phyloP scores from a whole-genome alignment of 2,888 invertebrate species.

The Gymnocheta viridis region DNA sequence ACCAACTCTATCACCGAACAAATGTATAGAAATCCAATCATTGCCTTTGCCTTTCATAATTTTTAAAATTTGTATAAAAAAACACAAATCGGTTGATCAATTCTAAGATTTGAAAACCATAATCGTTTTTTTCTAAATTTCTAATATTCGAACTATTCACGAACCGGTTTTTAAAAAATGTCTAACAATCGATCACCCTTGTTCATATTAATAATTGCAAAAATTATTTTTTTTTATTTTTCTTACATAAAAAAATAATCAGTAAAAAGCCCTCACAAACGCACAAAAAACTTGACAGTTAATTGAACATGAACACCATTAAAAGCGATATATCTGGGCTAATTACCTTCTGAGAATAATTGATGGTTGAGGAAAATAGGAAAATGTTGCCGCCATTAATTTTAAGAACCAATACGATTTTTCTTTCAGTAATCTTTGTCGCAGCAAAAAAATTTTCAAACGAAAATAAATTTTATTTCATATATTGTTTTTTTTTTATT shows the following conservation, averaged over 20 bases:
- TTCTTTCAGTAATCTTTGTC: not conserved
- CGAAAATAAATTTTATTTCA: conserved; percentile 16
- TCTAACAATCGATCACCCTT: no score
- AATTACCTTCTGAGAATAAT: conserved; percentile 28
- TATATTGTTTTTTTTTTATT: not conserved
- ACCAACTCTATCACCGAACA: no score
- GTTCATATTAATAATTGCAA: no score
- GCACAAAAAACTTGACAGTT: not conserved
- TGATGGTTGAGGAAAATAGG: conserved; percentile 2
- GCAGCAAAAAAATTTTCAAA: not conserved
- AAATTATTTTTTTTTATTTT: no score
- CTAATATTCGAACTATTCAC: no score
- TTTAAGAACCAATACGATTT: not conserved
- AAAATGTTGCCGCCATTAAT: not conserved
- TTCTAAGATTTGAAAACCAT: no score
- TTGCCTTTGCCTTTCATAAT: no score
- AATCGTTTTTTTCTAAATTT: no score
- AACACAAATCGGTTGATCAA: not conserved
- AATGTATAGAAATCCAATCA: no score
- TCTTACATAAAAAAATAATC: not conserved
- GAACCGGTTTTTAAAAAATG: no score
- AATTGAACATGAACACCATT: not conserved
- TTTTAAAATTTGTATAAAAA: no score
- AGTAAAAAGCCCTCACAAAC: not conserved
- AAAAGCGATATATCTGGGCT: conserved; percentile 22